Base-by-base conservation (phyloP, 2,113 vertebrate genomes). In the Sylvia atricapilla region DNA sequence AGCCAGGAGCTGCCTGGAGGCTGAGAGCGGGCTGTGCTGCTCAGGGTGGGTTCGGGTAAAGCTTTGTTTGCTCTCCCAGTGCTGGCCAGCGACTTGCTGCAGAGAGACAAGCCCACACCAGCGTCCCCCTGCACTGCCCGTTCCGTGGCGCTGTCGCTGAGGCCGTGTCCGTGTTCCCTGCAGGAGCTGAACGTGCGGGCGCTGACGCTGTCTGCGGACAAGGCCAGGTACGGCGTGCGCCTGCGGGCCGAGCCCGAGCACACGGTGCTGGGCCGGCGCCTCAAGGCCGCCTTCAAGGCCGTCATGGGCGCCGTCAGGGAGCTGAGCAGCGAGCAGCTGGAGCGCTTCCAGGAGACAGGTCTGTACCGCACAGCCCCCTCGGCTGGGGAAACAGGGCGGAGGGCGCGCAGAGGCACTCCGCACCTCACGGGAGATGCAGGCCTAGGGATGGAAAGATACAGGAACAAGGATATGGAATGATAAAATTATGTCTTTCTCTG, bases 201-300 rank as follows among this genome's bases (percentile, higher is more conserved):
- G 88, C 96, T 99, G 89, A 99, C 99, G 1, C 89, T 99, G 43
- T 99, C 99, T 28, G 98, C 98, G 3, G 98, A 99, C 96, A 99
- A 99, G 96, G 98, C 98, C 84, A 98, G 98, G 75, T 99, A 99
- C 1, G 99, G 98, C 7, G 98, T 99, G 92, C 97, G 97, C 10
- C 98, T 99, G 87, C 96, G 98, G 95, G 99, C 99, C 3, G 99
- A 99, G 94, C 99, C 99, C 0, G 99, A 99, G 97, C 99, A 99
- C 98, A 99, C 99, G 98, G 99, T 99, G 64, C 98, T 99, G 76
- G 99, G 99, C 86, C 99, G 99, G 72, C 98, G 99, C 52, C 98
- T 99, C 81, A 99, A 99, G 85, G 99, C 98, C 7, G 99, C 98
- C 14, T 99, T 99, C 97, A 99, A 99, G 92, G 66, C 98, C 4